Percentiles rank a stretch among this genome's conserved stretches.
Conservation (phyloP, 2,888 invertebrate genomes). For the Agrilus cyanescens region DNA sequence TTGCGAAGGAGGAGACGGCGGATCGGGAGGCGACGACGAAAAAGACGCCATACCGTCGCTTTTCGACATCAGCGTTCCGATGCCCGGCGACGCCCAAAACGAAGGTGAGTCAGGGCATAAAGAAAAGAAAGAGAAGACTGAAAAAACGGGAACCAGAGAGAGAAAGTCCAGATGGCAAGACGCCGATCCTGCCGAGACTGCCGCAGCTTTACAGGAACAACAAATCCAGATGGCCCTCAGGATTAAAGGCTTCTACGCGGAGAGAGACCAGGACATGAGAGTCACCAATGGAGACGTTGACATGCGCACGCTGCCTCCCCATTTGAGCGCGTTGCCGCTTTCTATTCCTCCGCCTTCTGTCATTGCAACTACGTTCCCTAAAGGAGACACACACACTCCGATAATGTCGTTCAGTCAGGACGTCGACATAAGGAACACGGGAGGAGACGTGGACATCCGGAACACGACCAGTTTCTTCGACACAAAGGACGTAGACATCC, state of each 20-base stretch:
- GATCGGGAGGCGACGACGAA: conserved; percentile 9
- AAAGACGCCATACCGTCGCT: conserved; percentile 29
- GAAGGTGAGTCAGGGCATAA: conserved; percentile 7
- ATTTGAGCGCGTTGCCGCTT: conserved; percentile 11
- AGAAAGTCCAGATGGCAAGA: conserved; percentile 35
- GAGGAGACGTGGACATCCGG: conserved; percentile 21
- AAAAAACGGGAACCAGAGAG: conserved; percentile 17
- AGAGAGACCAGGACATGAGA: conserved; percentile 34
- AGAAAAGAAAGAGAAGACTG: conserved; percentile 18
- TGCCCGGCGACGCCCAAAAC: conserved; percentile 24
- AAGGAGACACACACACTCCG: neutral
- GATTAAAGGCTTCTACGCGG: conserved; percentile 23
- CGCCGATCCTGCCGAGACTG: conserved; percentile 21
- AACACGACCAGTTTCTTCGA: conserved; percentile 10
- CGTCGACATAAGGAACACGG: conserved; percentile 15
- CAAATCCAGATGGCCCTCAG: conserved; percentile 18
- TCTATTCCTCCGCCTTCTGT: conserved; percentile 2
- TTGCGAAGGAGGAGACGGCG: conserved; percentile 20
- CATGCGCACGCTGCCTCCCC: conserved; percentile 31
- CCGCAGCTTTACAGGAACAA: conserved; percentile 14
- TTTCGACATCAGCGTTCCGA: conserved; percentile 30
- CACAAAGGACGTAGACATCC: conserved; percentile 22
- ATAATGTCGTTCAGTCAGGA: conserved; percentile 16
- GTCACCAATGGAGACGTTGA: conserved; percentile 34
- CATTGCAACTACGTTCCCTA: too few species aligned